Percentiles rank a stretch among this genome's conserved stretches.
These are phyloP conservation scores for Nymphalis urticae DNA, from an alignment of 2,888 invertebrate species.

Conservation along the genomic window DNA sequence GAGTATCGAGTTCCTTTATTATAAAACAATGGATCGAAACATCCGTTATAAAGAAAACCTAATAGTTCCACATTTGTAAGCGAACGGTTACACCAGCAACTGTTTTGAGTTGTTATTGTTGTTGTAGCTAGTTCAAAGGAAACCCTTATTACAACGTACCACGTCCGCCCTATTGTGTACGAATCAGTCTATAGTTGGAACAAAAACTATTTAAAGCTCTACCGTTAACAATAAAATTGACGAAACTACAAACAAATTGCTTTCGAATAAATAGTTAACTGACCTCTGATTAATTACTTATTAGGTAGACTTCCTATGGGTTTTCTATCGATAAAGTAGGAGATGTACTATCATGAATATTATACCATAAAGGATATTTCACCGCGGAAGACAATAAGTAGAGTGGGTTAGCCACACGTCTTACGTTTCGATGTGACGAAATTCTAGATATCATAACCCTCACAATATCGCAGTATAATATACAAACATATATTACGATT, in stretches of 20 bases:
- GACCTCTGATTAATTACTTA: no score
- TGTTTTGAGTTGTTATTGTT: conserved; percentile 46
- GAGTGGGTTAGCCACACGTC: conserved; percentile 25
- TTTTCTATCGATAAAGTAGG: not conserved
- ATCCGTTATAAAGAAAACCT: conserved; percentile 14
- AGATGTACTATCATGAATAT: not conserved
- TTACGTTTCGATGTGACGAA: conserved; percentile 27
- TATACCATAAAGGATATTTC: conserved; percentile 4
- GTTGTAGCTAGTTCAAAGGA: conserved; percentile 71
- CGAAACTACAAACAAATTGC: not conserved
- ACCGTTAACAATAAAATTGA: not conserved
- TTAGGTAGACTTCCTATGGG: no score
- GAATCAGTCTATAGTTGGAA: conserved; percentile 58
- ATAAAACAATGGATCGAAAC: conserved; percentile 10
- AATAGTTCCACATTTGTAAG: conserved; percentile 19
- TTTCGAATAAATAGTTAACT: not conserved
- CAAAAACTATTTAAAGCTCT: conserved; percentile 38
- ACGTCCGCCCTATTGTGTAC: conserved; percentile 68
- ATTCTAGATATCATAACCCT: conserved; percentile 26
- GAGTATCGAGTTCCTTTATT: conserved; percentile 4
- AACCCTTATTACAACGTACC: conserved; percentile 66
- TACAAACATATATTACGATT: no score
- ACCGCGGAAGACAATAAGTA: conserved; percentile 24
- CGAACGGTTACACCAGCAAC: conserved; percentile 30
- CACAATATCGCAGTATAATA: conserved; percentile 6